Base-by-base conservation (phyloP, 92 coral and sea anemone species). In the Actinernus sp. region DNA sequence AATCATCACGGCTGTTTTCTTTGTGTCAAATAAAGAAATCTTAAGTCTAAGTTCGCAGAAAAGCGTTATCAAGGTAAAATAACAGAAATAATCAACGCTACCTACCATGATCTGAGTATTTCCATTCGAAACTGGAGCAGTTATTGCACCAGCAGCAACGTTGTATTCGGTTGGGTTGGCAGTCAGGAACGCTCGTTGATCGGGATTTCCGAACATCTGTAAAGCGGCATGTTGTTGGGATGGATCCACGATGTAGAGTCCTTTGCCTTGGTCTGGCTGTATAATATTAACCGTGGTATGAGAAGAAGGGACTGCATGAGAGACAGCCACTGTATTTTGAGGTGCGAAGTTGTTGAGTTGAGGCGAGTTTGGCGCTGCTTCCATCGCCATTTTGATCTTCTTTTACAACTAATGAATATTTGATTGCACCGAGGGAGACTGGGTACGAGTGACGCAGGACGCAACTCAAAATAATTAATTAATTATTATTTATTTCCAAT, bases 191-290 rank as follows among this genome's bases (percentile, higher is more conserved):
- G 90, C 62, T 46, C 99, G 89, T 68, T 90, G 97, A 76, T 95
- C 99, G 45, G 98, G 92, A 61, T 79, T 90, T 29, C 95, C 90
- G 79, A 91, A 95, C 99, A 95, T 95, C 74, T 95, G 99, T 55
- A 90, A 68, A 55, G 97, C 91, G 52, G 79, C 87, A 63, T 95
- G 97, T 50, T 65, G 67, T 55, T 95, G 99, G 5, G 93, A 91
- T 47, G 99, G 99, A 79, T 95, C 99, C 49, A 95, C 99, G 14
- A 95, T 95, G 52, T 91, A 95, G 25, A 95, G 90, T 32, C 99
- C 90, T 80, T 95, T 95, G 30, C 92, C 82, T 65, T 95, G 99
- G 45, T 95, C 99, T 65, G 92, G 94, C 50, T 85, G 93, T 61
- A 95, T 95, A 20, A 92, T 85, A 68, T 95, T 95, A 10, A 95